Conservation (phyloP, 2,113 vertebrate genomes). For the Solea senegalensis region DNA sequence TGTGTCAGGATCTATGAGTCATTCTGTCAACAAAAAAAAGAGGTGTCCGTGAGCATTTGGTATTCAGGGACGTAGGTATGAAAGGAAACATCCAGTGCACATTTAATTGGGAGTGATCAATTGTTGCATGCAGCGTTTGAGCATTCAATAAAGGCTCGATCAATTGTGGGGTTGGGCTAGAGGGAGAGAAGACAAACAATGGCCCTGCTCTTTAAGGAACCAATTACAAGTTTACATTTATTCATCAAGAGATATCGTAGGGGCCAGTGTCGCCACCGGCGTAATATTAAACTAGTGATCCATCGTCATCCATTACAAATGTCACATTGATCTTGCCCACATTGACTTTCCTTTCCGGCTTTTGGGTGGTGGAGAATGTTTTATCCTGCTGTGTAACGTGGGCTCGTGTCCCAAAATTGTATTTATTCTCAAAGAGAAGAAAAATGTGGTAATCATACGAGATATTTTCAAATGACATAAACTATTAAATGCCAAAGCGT, state of each 20-base stretch:
- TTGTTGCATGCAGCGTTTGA: conserved; percentile 87
- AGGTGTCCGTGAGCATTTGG: conserved; percentile 59
- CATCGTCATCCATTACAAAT: conserved; percentile 89
- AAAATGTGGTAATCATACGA: conserved; percentile 11
- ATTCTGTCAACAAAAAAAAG: conserved; percentile 63
- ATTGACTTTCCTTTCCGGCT: conserved; percentile 82
- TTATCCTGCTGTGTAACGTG: conserved; percentile 39
- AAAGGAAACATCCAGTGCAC: conserved; percentile 87
- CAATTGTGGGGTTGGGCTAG: conserved; percentile 83
- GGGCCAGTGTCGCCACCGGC: conserved; percentile 85
- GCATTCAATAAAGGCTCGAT: conserved; percentile 94
- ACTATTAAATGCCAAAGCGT: conserved; percentile 7
- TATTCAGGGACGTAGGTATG: conserved; percentile 70
- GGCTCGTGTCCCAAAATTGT: conserved; percentile 25
- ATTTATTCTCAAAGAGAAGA: conserved; percentile 43
- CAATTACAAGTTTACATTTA: conserved; percentile 98
- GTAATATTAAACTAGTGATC: conserved; percentile 94
- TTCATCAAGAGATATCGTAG: conserved; percentile 87
- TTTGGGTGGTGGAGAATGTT: conserved; percentile 51
- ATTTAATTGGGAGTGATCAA: conserved; percentile 97
- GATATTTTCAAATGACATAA: conserved; percentile 1
- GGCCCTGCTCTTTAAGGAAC: conserved; percentile 85
- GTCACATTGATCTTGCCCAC: conserved; percentile 87
- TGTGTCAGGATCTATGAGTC: conserved; percentile 69
- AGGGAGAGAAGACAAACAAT: conserved; percentile 91